phyloP scores from a whole-genome alignment of 2,113 vertebrate genomes.

The Protobothrops flavoviridis region DNA sequence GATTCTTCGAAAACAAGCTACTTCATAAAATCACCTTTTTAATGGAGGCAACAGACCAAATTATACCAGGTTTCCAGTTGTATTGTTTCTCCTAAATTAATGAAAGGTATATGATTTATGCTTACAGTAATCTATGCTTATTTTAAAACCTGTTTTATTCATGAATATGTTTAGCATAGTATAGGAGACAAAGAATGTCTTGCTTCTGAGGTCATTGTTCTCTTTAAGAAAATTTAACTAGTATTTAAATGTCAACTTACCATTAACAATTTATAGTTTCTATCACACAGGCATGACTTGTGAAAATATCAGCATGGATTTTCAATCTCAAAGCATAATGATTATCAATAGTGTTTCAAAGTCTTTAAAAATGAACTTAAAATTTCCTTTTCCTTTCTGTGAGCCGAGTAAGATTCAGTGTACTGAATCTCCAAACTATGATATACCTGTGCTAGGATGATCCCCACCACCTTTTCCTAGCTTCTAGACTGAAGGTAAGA shows the following conservation, averaged over 20 bases:
- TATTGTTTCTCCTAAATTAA: background rate
- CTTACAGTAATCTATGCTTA: background rate
- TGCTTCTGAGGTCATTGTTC: background rate
- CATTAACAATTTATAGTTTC: conserved; percentile 30
- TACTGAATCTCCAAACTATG: background rate
- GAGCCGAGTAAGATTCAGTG: background rate
- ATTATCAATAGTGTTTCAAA: background rate
- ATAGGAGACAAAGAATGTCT: background rate
- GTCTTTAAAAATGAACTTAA: background rate
- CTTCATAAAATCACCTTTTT: background rate
- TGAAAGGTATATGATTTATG: background rate
- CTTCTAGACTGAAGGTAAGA: background rate
- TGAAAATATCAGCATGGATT: conserved; percentile 49
- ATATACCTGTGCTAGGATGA: background rate
- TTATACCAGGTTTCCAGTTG: background rate
- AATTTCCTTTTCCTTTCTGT: background rate
- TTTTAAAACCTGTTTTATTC: background rate
- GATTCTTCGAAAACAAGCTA: background rate
- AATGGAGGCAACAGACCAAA: background rate
- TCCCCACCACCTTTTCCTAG: background rate
- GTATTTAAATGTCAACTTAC: conserved; percentile 15
- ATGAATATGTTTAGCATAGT: background rate
- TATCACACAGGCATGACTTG: conserved; percentile 33
- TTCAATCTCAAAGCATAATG: conserved; percentile 62
- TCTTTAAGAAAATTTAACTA: conserved; percentile 18